These are phyloP conservation scores for Oreotrochilus melanogaster DNA, from an alignment of 2,113 vertebrate genomes.

Conservation along the genomic window DNA sequence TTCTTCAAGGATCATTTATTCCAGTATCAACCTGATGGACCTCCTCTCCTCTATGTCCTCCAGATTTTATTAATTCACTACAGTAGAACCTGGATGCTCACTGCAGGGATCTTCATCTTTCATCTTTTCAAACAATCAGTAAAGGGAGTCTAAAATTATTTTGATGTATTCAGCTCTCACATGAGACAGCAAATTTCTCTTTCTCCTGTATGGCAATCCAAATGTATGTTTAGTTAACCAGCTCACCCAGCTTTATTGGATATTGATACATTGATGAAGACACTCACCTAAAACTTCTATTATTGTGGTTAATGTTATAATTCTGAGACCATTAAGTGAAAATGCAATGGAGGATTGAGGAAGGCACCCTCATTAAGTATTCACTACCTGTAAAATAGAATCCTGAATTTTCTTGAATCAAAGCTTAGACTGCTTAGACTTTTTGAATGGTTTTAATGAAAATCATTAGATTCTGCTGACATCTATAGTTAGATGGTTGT, in stretches of 20 bases:
- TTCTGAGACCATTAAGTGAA: not conserved
- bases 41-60: not conserved
- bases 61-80: not conserved
- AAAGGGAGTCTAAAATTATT: not conserved
- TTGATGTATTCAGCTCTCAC: not conserved
- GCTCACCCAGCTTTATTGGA: not conserved
- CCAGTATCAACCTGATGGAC: not conserved
- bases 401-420: not conserved
- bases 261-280: not conserved
- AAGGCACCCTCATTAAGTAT: not conserved
- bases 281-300: not conserved
- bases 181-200: not conserved
- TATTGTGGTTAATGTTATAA: not conserved
- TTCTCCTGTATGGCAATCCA: not conserved
- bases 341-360: not conserved
- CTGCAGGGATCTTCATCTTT: not conserved
- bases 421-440: not conserved
- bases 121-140: not conserved
- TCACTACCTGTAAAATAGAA: not conserved
- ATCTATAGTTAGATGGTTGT: not conserved
- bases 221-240: not conserved
- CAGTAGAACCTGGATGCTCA: not conserved
- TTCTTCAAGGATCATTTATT: not conserved
- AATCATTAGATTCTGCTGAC: not conserved
- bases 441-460: not conserved